These are phyloP conservation scores for Palaemon carinicauda DNA, from an alignment of 1,140 invertebrate species.

Conservation along the genomic window DNA sequence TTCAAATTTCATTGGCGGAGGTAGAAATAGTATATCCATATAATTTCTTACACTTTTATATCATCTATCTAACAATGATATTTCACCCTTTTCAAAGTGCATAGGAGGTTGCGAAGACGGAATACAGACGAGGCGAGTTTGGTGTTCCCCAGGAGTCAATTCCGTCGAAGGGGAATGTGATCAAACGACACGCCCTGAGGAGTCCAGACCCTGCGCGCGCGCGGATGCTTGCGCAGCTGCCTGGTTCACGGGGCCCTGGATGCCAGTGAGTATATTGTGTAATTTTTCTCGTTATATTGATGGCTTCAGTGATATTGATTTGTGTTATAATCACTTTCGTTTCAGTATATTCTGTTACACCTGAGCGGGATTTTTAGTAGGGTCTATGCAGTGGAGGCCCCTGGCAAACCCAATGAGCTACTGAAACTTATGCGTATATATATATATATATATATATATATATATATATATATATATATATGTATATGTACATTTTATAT, in stretches of 20 bases:
- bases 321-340: too few relatives aligned
- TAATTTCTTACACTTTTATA: background rate
- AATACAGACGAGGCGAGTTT: conserved; percentile 72
- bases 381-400: too few relatives aligned
- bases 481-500: background rate
- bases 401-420: too few relatives aligned
- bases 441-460: conserved; percentile 3
- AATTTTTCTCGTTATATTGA: background rate
- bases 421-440: too few relatives aligned
- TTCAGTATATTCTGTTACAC: too few relatives aligned
- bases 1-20: too few relatives aligned
- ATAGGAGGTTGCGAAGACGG: conserved; percentile 71
- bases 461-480: background rate
- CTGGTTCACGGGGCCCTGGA: conserved; percentile 78
- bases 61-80: background rate
- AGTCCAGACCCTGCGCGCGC: conserved; percentile 71
- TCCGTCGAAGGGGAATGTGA: conserved; percentile 67
- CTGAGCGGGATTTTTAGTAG: too few relatives aligned
- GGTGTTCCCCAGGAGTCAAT: conserved; percentile 66
- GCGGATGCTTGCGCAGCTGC: conserved; percentile 72
- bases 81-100: conserved; percentile 59
- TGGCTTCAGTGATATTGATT: too few relatives aligned
- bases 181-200: conserved; percentile 68
- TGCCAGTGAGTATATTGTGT: conserved; percentile 20
- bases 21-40: too few relatives aligned